Percentiles rank a stretch among this genome's conserved stretches.
phyloP scores from a whole-genome alignment of 2,113 vertebrate species.

The Chloroceryle aenea region DNA sequence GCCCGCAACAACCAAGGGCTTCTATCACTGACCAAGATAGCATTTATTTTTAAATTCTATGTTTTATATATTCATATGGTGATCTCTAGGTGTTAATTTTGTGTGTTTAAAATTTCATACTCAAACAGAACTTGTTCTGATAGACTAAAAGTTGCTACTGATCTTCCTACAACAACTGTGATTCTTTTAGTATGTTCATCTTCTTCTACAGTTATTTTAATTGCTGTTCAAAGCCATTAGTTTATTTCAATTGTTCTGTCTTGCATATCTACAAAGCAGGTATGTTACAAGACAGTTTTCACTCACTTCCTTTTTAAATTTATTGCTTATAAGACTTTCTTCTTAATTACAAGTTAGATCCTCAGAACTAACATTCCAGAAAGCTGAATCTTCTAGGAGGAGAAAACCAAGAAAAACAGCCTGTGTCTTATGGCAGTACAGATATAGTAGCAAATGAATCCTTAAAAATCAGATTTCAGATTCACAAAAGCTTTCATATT shows the following conservation, averaged over 20 bases:
- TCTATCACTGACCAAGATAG: conserved; percentile 62
- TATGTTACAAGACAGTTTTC: background rate
- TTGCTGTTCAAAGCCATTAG: background rate
- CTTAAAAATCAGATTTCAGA: background rate
- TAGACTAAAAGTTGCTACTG: conserved; percentile 67
- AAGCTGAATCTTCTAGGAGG: background rate
- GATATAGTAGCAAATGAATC: background rate
- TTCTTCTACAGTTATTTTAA: conserved; percentile 24
- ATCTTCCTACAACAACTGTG: conserved; percentile 53
- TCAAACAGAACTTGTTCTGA: conserved; percentile 65
- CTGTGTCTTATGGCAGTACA: background rate
- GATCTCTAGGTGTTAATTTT: conserved; percentile 75
- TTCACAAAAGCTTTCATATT: background rate
- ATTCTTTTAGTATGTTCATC: conserved; percentile 23
- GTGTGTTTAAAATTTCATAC: conserved; percentile 81
- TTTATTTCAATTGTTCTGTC: conserved; percentile 25
- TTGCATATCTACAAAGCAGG: background rate
- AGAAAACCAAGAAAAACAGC: background rate
- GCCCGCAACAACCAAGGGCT: conserved; percentile 70
- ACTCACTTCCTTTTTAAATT: background rate
- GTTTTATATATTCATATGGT: conserved; percentile 56
- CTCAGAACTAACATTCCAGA: background rate
- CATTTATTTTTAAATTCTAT: conserved; percentile 71
- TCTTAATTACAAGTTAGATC: conserved; percentile 10
- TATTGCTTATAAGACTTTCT: background rate